phyloP scores from a whole-genome alignment of 2,113 vertebrate genomes.

The Grus americana region DNA sequence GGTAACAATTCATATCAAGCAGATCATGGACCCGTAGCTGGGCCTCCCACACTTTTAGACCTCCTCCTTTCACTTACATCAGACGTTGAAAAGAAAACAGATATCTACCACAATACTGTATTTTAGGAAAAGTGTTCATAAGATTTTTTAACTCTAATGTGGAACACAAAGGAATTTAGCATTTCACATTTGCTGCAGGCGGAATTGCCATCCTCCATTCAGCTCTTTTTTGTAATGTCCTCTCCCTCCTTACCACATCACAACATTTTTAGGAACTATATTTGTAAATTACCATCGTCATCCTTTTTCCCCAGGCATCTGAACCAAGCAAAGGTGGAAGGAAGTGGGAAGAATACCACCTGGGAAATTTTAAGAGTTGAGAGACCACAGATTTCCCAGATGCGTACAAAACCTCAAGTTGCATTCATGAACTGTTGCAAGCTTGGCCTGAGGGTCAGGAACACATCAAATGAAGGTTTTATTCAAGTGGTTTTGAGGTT shows the following conservation, averaged over 20 bases:
- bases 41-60: background rate
- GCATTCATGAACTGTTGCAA: background rate
- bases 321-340: slow-evolving; percentile 22
- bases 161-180: background rate
- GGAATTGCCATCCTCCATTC: background rate
- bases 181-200: background rate
- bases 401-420: background rate
- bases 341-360: slow-evolving; percentile 37
- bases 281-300: background rate
- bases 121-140: background rate
- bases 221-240: background rate
- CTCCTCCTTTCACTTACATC: background rate
- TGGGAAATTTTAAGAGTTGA: slow-evolving; percentile 24
- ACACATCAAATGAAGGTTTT: slow-evolving; percentile 5
- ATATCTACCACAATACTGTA: background rate
- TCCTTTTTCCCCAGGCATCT: background rate
- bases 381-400: slow-evolving; percentile 32
- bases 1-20: background rate
- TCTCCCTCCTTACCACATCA: background rate
- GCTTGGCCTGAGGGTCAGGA: slow-evolving; percentile 30
- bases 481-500: slow-evolving; percentile 62
- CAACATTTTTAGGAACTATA: background rate
- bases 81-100: background rate
- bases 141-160: background rate
- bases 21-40: background rate